Conservation (phyloP, 1,140 invertebrate species). For the Drosophila mayri region DNA sequence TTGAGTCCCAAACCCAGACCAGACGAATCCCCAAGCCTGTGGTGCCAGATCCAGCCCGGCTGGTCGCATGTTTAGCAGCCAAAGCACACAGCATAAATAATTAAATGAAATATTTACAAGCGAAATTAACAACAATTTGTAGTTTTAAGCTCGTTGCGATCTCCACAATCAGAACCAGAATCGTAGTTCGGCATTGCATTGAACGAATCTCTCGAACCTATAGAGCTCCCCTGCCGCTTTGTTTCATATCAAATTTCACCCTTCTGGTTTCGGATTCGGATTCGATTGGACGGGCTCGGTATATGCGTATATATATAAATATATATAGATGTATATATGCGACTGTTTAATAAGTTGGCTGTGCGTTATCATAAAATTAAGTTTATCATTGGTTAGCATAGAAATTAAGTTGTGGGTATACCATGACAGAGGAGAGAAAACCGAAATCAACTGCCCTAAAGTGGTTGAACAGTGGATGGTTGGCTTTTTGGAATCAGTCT, state of each 20-base stretch:
- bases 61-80: conserved; percentile 40
- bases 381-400: conserved; percentile 80
- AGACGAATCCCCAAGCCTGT: background rate
- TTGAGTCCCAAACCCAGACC: background rate
- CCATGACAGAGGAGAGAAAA: conserved; percentile 12
- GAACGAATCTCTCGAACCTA: background rate
- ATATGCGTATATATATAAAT: conserved; percentile 26
- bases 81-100: conserved; percentile 71
- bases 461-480: conserved; percentile 22
- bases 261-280: conserved; percentile 3
- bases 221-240: conserved; percentile 39
- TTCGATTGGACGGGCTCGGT: conserved; percentile 10
- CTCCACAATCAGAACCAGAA: conserved; percentile 32
- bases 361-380: conserved; percentile 76
- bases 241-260: conserved; percentile 58
- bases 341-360: conserved; percentile 42
- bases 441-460: conserved; percentile 6
- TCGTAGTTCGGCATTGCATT: conserved; percentile 17
- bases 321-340: conserved; percentile 18
- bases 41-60: background rate
- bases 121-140: conserved; percentile 81
- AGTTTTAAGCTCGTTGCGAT: conserved; percentile 68
- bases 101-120: conserved; percentile 80
- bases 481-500: background rate
- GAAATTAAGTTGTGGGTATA: conserved; percentile 61